Percentiles rank a stretch among this genome's conserved stretches.
Evolutionary conservation across 2,888 invertebrate species (phyloP).

Genomic region (Eupithecia abbreviata): DNA sequence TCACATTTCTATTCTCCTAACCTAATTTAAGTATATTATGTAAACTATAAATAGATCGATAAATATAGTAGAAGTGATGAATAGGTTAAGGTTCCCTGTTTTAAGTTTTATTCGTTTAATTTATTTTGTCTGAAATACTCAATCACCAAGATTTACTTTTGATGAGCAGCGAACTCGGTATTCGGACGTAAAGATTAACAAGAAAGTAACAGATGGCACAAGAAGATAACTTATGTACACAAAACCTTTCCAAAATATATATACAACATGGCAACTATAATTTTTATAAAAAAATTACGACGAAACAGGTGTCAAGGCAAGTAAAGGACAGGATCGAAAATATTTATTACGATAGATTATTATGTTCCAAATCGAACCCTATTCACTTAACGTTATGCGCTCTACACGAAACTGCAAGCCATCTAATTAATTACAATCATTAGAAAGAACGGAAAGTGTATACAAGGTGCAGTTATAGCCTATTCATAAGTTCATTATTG

Average conservation of each 20-base stretch:
- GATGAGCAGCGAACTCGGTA: conserved; percentile 16
- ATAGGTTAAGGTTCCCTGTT: conserved; percentile 66
- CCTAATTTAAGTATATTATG: conserved; percentile 34
- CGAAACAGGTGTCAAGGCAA: conserved; percentile 51
- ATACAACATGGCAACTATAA: conserved; percentile 26
- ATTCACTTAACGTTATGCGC: conserved; percentile 10
- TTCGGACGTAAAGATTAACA: conserved; percentile 45
- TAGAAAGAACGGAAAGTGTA: conserved; percentile 52
- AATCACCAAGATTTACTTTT: conserved; percentile 8
- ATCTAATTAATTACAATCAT: conserved; percentile 9
- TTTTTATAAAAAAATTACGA: conserved; percentile 26
- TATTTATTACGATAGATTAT: conserved; percentile 16
- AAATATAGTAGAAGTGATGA: conserved; percentile 61
- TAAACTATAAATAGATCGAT: conserved; percentile 60
- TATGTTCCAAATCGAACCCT: conserved; percentile 14
- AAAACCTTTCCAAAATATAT: conserved; percentile 26
- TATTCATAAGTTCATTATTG: conserved; percentile 54
- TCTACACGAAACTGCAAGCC: conserved; percentile 19
- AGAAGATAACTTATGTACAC: conserved; percentile 42
- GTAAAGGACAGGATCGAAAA: conserved; percentile 45
- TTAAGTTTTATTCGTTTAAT: conserved; percentile 53
- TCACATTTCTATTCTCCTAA: conserved; percentile 39
- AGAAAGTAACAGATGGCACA: conserved; percentile 56
- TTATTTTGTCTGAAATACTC: conserved; percentile 29
- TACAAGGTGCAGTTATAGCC: conserved; percentile 53